A percentile compares a stretch with the other conserved stretches of the same genome.
phyloP scores from a whole-genome alignment of 2,113 vertebrate genomes.

The Clarias gariepinus region DNA sequence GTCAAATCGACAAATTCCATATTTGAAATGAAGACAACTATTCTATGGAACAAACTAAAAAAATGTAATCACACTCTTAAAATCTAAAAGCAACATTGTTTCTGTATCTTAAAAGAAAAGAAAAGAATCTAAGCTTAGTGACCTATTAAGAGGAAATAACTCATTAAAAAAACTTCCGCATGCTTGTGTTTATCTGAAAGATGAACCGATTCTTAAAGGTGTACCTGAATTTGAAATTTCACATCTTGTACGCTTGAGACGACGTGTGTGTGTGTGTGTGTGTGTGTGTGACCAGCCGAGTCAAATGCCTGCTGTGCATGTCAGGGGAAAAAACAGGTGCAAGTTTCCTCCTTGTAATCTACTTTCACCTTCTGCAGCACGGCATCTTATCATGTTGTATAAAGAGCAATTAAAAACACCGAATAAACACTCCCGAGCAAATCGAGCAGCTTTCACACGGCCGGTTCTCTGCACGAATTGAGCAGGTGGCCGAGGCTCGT shows the following conservation, averaged over 20 bases:
- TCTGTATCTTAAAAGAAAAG: too few relatives aligned
- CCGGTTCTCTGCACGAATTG: neutral
- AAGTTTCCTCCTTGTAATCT: neutral
- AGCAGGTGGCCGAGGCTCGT: neutral
- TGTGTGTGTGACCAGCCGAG: neutral
- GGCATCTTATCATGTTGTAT: neutral
- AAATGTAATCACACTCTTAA: neutral
- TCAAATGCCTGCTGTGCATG: neutral
- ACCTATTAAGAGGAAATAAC: constrained; percentile 1
- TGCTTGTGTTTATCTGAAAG: neutral
- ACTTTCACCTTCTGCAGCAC: neutral
- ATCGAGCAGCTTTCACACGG: neutral
- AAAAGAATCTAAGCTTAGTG: neutral
- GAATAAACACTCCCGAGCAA: neutral
- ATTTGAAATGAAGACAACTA: neutral
- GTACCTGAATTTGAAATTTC: neutral
- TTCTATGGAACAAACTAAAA: neutral
- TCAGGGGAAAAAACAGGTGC: neutral
- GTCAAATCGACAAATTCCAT: neutral
- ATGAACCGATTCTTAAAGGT: neutral
- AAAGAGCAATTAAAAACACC: neutral
- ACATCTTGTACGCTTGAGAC: neutral
- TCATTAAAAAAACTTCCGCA: neutral
- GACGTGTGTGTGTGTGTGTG: neutral
- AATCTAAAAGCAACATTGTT: too few relatives aligned